Percentiles rank a stretch among this genome's conserved stretches.
phyloP scores from a whole-genome alignment of 2,888 invertebrate genomes.

The Xanthorhoe designata region DNA sequence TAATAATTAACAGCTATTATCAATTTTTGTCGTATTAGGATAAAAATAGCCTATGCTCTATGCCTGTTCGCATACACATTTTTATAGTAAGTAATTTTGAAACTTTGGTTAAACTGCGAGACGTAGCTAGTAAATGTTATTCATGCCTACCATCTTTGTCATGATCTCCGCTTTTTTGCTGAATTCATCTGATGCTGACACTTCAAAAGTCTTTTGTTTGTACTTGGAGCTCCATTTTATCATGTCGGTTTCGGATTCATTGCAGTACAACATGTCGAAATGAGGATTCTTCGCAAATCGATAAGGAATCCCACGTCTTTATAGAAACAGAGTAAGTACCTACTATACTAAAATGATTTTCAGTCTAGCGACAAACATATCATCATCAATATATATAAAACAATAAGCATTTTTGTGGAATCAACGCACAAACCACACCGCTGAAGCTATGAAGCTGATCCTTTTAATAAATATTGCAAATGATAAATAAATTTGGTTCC shows the following conservation, averaged over 20 bases:
- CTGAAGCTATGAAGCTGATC: too few species aligned
- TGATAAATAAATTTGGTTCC: too few species aligned
- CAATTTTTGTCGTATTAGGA: too few species aligned
- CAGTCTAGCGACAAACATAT: not conserved
- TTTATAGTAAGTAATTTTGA: not conserved
- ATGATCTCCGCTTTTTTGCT: conserved; percentile 78
- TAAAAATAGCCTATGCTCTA: too few species aligned
- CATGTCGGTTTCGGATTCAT: conserved; percentile 79
- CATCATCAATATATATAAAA: too few species aligned
- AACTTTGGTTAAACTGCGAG: too few species aligned
- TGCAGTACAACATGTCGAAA: conserved; percentile 74
- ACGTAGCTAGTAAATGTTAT: not conserved
- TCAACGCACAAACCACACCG: too few species aligned
- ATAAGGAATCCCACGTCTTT: conserved; percentile 3
- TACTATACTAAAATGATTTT: not conserved
- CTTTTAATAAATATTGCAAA: too few species aligned
- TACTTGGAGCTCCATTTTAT: conserved; percentile 82
- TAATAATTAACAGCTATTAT: too few species aligned
- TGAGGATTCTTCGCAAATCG: conserved; percentile 62
- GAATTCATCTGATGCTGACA: conserved; percentile 79
- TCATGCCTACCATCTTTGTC: conserved; percentile 65
- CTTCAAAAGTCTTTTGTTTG: conserved; percentile 71
- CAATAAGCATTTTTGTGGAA: too few species aligned
- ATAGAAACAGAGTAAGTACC: conserved; percentile 2
- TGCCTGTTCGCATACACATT: too few species aligned